phyloP scores from a whole-genome alignment of 23 tunicate species.

The Trididemnum clinides region DNA sequence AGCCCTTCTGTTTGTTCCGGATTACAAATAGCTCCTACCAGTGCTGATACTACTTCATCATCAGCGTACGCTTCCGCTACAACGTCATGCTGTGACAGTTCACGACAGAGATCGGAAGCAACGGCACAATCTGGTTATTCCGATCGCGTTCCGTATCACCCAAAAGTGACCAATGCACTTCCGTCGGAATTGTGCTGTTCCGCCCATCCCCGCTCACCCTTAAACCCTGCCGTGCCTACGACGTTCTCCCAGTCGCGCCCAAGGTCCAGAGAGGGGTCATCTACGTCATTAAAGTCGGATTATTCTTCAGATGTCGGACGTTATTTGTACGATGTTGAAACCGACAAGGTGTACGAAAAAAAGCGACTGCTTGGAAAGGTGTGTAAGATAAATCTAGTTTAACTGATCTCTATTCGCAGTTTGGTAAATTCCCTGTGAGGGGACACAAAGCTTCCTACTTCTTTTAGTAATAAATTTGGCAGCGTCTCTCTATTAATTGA shows the following conservation, averaged over 20 bases:
- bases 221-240: neutral
- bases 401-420: neutral
- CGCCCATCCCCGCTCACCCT: neutral
- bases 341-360: conserved; percentile 37
- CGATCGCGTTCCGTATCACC: conserved; percentile 12
- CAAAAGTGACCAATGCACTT: neutral
- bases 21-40: neutral
- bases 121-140: neutral
- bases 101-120: neutral
- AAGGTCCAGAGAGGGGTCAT: neutral
- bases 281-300: conserved; percentile 27
- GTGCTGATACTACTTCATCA: conserved; percentile 15
- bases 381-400: neutral
- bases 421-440: too few species aligned
- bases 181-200: neutral
- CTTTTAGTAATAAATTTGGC: too few species aligned
- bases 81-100: conserved; percentile 47
- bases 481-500: too few species aligned
- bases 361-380: conserved; percentile 62
- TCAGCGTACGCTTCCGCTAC: conserved; percentile 68
- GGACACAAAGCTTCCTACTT: too few species aligned
- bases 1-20: conserved; percentile 13
- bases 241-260: neutral
- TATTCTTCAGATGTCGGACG: neutral
- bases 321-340: neutral